Conservation (phyloP, 2,797 vertebrate species). For the Oreortyx pictus region DNA sequence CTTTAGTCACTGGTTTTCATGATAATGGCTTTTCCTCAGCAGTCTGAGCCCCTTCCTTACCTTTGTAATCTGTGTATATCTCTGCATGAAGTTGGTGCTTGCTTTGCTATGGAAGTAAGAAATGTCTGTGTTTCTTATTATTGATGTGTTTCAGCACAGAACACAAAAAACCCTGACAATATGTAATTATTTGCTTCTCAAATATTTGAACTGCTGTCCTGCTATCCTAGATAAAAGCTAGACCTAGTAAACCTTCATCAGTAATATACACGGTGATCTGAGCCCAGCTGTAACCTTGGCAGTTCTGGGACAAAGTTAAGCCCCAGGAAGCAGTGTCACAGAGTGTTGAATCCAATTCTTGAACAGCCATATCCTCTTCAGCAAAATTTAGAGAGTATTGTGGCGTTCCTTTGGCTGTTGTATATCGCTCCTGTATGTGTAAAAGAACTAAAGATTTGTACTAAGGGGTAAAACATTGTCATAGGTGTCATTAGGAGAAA, state of each 20-base stretch:
- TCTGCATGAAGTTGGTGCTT: no score
- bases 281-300: not conserved
- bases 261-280: rapidly evolving
- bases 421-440: not conserved
- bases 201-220: not conserved
- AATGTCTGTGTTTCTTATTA: not conserved
- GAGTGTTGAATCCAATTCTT: not conserved
- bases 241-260: not conserved
- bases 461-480: not conserved
- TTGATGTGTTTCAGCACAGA: not conserved
- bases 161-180: not conserved
- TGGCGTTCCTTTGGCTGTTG: not conserved
- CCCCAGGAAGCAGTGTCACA: not conserved
- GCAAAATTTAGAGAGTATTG: not conserved
- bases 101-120: not conserved
- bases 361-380: not conserved
- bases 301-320: not conserved
- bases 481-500: not conserved
- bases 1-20: not conserved
- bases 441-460: not conserved
- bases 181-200: not conserved
- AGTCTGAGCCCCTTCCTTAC: not conserved
- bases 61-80: no score
- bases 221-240: not conserved
- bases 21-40: not conserved